Base-by-base conservation (phyloP, 2,113 vertebrate species). In the Leucoraja erinaceus region DNA sequence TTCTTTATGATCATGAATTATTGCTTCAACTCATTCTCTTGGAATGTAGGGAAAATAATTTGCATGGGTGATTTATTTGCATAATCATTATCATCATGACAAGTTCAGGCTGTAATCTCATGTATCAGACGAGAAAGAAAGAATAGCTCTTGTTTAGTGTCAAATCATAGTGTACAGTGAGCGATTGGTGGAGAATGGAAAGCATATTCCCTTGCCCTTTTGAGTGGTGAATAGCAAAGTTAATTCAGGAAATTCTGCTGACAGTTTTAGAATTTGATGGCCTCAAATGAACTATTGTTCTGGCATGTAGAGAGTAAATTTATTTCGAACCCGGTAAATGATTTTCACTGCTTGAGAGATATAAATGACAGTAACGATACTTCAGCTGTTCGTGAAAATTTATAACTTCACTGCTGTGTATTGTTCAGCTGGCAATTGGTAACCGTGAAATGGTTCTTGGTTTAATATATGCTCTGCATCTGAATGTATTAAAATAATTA, bases 401-500 rank as follows among this genome's bases (percentile, higher is more conserved):
- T 90, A 33, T 90, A 31, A 90, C 31, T 90, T 90, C 6, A 90
- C 12, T 68, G 86, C 61, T 88, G 25, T 66, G 10, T 63, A 31
- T 33, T 54, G 59, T 63, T 66, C 56, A 66, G 28, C 25, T 22
- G 5, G n/a, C 31, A 90, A 20, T 68, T 68, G 25, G n/a, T 68
- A 33, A 9, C 5, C 31, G n/a, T 88, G n/a, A 88, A 88, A 28
- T 68, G n/a, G 16, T 1, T 20, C n/a, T 90, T 90, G 68, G 61
- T 90, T n/a, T 25, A 84, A 56, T 20, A 59, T 7, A 54, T 47
- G 10, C 16, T 63, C n/a, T 63, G 63, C 14, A 66, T 59, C 86
- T 33, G n/a, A 66, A 90, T n/a, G 31, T 90, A 33, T 90, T 33
- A 56, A 86, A 90, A 90, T 88, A 90, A 68, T 33, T 61, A 68